Conservation (phyloP, 2,113 vertebrate species). For the Paramormyrops kingsleyae region DNA sequence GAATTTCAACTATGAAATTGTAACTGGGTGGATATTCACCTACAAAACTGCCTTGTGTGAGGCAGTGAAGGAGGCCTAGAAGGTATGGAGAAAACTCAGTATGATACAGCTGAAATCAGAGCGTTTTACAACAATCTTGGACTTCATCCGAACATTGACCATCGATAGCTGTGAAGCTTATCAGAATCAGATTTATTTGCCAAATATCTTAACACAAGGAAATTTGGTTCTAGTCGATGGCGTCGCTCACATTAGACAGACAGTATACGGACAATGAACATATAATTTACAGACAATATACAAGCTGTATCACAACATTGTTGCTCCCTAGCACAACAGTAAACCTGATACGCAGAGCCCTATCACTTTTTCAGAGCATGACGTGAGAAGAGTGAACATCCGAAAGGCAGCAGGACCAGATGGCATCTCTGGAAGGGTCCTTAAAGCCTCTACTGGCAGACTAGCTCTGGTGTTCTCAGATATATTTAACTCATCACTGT, state of each 20-base stretch:
- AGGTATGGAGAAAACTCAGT: neutral
- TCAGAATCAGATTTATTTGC: neutral
- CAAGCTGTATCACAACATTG: neutral
- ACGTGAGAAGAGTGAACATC: neutral
- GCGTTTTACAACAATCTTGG: neutral
- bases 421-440: neutral
- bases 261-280: neutral
- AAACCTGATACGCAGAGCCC: neutral
- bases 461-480: neutral
- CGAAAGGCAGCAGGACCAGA: neutral
- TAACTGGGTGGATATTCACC: neutral
- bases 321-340: neutral
- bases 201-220: neutral
- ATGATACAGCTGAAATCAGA: neutral
- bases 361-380: neutral
- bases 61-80: neutral
- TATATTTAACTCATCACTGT: neutral
- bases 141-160: neutral
- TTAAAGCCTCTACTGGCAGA: neutral
- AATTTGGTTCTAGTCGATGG: neutral
- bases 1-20: neutral
- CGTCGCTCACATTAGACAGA: neutral
- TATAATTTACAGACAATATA: neutral
- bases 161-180: neutral
- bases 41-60: neutral